These are phyloP conservation scores for Zosterops japonicus DNA, from an alignment of 2,113 vertebrate genomes.

Conservation along the genomic window DNA sequence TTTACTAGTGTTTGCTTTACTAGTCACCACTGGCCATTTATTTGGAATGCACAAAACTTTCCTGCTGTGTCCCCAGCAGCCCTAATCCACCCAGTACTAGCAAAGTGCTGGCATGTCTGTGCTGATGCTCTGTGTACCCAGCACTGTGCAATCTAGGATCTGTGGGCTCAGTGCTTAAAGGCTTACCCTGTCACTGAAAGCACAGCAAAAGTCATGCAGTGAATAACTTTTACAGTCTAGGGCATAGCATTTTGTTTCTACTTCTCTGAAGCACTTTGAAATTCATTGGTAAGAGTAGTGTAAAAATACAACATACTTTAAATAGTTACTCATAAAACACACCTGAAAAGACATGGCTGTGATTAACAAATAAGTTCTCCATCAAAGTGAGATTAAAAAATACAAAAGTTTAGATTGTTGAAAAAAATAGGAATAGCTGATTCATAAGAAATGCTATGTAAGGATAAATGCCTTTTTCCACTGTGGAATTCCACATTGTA, in stretches of 20 bases:
- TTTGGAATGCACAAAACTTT: background rate
- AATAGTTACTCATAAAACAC: background rate
- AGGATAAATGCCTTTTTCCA: background rate
- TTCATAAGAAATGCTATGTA: background rate
- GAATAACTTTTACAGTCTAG: background rate
- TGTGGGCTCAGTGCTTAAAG: background rate
- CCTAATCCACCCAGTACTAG: background rate
- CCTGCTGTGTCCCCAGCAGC: background rate
- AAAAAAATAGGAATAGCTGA: background rate
- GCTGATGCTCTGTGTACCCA: background rate
- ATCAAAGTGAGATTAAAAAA: background rate
- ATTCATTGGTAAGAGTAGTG: background rate
- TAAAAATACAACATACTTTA: background rate
- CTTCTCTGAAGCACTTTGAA: background rate
- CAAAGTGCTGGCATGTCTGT: background rate
- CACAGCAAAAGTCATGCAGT: background rate
- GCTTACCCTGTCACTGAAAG: background rate
- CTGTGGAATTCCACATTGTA: background rate
- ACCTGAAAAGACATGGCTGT: background rate
- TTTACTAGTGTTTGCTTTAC: background rate
- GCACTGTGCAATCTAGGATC: background rate
- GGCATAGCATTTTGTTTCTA: background rate
- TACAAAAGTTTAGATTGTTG: background rate
- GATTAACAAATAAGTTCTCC: background rate
- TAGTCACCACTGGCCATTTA: background rate